Evolutionary conservation across 2,888 invertebrate species (phyloP), one percentile per base, ranked within the genome.

Genomic region (Drosophila anomalata): DNA sequence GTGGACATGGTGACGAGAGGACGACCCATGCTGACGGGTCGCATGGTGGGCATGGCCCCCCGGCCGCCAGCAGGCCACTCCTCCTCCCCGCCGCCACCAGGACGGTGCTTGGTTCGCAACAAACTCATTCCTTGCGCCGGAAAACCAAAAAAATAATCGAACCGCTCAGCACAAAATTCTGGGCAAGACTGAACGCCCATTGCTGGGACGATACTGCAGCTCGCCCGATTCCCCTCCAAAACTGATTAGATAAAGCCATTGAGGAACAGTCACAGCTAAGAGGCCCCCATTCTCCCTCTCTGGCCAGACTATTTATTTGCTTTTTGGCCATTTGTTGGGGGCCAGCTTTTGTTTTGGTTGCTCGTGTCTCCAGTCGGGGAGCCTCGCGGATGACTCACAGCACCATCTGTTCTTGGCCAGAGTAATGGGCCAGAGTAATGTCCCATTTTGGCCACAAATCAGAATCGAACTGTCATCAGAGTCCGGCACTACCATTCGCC

Each of bases 1-100:
- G 88, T 83, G 70, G 84, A 87, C 86, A 89, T 75, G 73, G 71
- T 65, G 33, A 83, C 88, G 58, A 83, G 33, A 0, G 82, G 88
- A 0, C 78, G 48, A 0, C 82, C 82, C 48, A 88, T 83, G 68
- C 46, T 82, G 2, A 83, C 88, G n/a, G 82, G 88, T 12, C 82
- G 75, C 82, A 83, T 83, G 17, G 82, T 83, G 26, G 82, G 88
- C 82, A 83, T 83, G 4, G 4, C 14, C 22, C 46, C 36, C 1
- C 36, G 26, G 17, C 63, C 29, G 20, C 62, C 61, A 5, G 12
- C 7, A 14, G 20, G 3, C 22, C 11, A 14, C 33, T n/a, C 8
- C 67, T 71, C 48, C 50, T 61, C 60, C 51, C 53, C 79, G n/a
- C 42, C 62, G 48, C 47, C 56, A 12, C 44, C 68, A 42, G 31